phyloP scores from a whole-genome alignment of 1,140 invertebrate species.

The Scaptomyza montana region DNA sequence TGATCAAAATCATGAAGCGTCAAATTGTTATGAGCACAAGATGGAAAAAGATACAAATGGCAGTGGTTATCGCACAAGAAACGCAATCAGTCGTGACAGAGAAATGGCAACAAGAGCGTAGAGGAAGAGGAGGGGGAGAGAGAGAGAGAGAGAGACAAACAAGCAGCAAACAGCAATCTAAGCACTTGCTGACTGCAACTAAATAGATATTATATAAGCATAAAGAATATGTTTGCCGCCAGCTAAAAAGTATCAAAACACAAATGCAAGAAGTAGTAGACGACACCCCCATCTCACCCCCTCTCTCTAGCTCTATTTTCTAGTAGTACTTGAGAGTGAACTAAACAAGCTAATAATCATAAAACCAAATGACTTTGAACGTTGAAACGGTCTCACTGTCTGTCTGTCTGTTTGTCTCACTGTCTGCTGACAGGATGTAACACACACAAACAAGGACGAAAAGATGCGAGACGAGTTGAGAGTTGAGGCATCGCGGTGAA shows the following conservation, averaged over 20 bases:
- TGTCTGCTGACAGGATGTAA: constrained; percentile 34
- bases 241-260: constrained; percentile 19
- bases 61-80: constrained; percentile 74
- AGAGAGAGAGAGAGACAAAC: constrained; percentile 19
- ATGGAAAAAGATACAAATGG: constrained; percentile 72
- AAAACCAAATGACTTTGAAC: constrained; percentile 84
- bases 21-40: constrained; percentile 81
- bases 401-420: constrained; percentile 37
- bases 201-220: constrained; percentile 82
- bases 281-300: background rate
- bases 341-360: constrained; percentile 84
- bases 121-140: background rate
- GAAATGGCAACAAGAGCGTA: constrained; percentile 27
- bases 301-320: background rate
- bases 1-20: constrained; percentile 78
- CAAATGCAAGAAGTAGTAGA: constrained; percentile 19
- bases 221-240: constrained; percentile 78
- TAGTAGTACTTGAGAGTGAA: constrained; percentile 61
- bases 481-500: background rate
- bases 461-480: background rate
- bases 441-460: constrained; percentile 27
- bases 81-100: constrained; percentile 74
- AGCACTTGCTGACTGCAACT: constrained; percentile 79
- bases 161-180: constrained; percentile 51
- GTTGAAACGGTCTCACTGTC: constrained; percentile 54